phyloP scores from a whole-genome alignment of 1,140 invertebrate genomes.

The Dreissena rostriformis region DNA sequence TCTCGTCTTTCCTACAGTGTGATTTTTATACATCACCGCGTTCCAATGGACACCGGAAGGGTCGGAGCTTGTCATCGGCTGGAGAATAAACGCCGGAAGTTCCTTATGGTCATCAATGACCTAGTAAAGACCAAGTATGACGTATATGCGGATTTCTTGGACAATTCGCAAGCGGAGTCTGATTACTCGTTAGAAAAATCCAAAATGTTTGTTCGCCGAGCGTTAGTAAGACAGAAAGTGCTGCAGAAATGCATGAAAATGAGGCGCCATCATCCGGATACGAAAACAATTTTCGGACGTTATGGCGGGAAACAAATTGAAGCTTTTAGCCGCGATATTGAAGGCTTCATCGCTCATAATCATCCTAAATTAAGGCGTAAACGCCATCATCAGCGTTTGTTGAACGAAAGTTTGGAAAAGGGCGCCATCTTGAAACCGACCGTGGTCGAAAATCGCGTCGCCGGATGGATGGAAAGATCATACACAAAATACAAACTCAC shows the following conservation, averaged over 20 bases:
- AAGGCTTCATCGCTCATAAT: constrained; percentile 48
- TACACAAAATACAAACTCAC: constrained; percentile 50
- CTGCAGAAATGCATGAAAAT: constrained; percentile 54
- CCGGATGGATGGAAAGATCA: constrained; percentile 34
- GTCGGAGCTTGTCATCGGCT: constrained; percentile 44
- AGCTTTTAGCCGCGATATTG: constrained; percentile 49
- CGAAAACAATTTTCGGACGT: constrained; percentile 12
- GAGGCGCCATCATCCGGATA: background rate
- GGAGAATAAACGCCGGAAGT: constrained; percentile 52
- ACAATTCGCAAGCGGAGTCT: background rate
- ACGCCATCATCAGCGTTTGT: constrained; percentile 36
- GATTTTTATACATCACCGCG: too few species aligned
- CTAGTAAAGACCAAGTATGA: constrained; percentile 54
- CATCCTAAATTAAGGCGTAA: constrained; percentile 54
- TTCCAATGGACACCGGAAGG: constrained; percentile 48
- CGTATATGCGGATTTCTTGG: constrained; percentile 35
- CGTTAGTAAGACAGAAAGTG: constrained; percentile 53
- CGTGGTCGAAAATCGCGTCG: constrained; percentile 7
- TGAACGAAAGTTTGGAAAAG: constrained; percentile 53
- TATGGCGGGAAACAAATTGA: constrained; percentile 51
- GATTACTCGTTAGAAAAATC: constrained; percentile 49
- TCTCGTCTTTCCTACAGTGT: too few species aligned
- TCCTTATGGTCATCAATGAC: constrained; percentile 54
- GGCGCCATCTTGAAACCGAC: constrained; percentile 47
- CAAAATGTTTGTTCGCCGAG: constrained; percentile 52